Conservation (phyloP, 2,888 invertebrate species). For the Amphimallon solstitiale region DNA sequence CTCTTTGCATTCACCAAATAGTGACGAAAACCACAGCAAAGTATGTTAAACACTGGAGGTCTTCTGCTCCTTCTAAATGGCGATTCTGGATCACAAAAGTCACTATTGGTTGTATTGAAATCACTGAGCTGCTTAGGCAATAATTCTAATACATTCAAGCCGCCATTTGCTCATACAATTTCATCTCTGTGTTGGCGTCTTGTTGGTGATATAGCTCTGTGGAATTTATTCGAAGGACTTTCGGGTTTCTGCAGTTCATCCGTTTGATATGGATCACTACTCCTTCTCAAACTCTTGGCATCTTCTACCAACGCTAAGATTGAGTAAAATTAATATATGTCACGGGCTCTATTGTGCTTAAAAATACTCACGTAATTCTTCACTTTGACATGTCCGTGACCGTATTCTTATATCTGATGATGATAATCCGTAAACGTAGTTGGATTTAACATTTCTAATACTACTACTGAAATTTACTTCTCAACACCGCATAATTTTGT, state of each 20-base stretch:
- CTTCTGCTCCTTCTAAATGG: constrained; percentile 52
- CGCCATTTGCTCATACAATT: constrained; percentile 71
- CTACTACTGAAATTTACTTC: no score
- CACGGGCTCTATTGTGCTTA: constrained; percentile 12
- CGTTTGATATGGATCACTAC: constrained; percentile 21
- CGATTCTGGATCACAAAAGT: constrained; percentile 54
- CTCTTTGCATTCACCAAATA: no score
- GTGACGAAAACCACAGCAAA: no score
- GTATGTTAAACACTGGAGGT: no score
- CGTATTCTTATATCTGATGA: constrained; percentile 88
- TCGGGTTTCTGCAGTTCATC: constrained; percentile 26
- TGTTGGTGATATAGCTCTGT: constrained; percentile 54
- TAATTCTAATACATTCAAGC: constrained; percentile 53
- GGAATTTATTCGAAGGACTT: constrained; percentile 43
- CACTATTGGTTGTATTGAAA: constrained; percentile 49
- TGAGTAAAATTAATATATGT: constrained; percentile 31
- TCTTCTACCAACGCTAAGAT: no score
- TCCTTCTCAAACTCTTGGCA: constrained; percentile 11
- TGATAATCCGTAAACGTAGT: no score
- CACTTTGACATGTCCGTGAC: constrained; percentile 80
- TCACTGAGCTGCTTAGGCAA: constrained; percentile 54
- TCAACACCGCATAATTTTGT: no score
- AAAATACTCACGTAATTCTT: constrained; percentile 63
- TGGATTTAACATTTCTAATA: no score
- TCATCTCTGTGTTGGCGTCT: constrained; percentile 65